These are phyloP conservation scores for Drosophila santomea DNA, from an alignment of 1,140 invertebrate species.

Conservation along the genomic window DNA sequence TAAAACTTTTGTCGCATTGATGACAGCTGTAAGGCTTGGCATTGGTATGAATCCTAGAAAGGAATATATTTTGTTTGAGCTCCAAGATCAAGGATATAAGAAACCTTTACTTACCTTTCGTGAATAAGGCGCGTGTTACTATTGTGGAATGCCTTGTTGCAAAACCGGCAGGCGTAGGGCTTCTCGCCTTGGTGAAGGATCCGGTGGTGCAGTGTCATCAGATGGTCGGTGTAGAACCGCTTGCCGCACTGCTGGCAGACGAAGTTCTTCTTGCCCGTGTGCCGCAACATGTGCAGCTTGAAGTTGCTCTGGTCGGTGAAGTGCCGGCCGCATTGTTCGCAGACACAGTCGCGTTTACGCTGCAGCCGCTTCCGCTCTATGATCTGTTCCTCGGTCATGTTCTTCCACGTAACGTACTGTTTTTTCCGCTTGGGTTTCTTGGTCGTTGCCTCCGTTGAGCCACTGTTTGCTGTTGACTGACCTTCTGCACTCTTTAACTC, in stretches of 20 bases:
- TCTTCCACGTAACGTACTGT: constrained; percentile 61
- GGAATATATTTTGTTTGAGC: background rate
- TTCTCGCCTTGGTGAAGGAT: constrained; percentile 58
- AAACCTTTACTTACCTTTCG: constrained; percentile 37
- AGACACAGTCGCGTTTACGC: constrained; percentile 57
- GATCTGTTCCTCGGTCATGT: constrained; percentile 60
- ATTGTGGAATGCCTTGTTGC: constrained; percentile 58
- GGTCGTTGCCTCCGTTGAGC: background rate
- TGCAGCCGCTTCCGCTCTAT: constrained; percentile 50
- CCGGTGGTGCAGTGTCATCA: constrained; percentile 54
- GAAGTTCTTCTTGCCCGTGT: constrained; percentile 66
- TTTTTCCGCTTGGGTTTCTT: constrained; percentile 28
- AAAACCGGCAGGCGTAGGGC: constrained; percentile 63
- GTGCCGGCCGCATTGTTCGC: constrained; percentile 65
- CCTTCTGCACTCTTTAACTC: background rate
- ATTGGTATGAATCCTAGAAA: constrained; percentile 59
- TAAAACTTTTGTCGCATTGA: constrained; percentile 56
- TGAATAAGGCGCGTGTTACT: constrained; percentile 63
- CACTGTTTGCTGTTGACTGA: constrained; percentile 1
- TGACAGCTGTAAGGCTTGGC: constrained; percentile 50
- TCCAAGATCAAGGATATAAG: no score
- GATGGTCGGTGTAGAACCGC: constrained; percentile 60
- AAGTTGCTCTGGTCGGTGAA: constrained; percentile 72
- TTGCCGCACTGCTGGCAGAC: constrained; percentile 48
- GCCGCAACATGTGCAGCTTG: constrained; percentile 65